A percentile compares a stretch with the other conserved stretches of the same genome.
These are phyloP conservation scores for Pteropus rufus DNA, from an alignment of 2,797 vertebrate genomes.

Conservation along the genomic window DNA sequence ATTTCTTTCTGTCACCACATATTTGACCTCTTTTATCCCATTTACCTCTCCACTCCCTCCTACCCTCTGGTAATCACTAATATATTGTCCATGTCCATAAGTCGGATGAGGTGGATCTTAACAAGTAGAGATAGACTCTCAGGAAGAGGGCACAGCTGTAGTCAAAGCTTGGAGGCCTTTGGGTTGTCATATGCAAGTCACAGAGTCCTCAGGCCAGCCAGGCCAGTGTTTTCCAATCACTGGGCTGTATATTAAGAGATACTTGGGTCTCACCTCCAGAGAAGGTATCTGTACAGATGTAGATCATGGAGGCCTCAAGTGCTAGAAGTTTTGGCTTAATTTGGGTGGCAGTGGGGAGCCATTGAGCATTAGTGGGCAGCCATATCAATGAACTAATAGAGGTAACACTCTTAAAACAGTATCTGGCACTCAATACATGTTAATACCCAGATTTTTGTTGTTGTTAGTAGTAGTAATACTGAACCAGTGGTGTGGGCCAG, in stretches of 20 bases:
- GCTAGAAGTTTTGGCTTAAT: background rate
- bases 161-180: background rate
- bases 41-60: no score
- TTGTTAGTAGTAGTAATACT: background rate
- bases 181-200: background rate
- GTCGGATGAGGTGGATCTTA: background rate
- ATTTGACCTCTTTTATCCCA: no score
- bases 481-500: background rate
- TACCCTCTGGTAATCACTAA: no score
- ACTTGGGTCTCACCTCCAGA: background rate
- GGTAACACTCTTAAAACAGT: background rate
- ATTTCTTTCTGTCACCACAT: no score
- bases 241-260: background rate
- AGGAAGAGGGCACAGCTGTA: background rate
- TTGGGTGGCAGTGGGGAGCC: background rate
- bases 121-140: background rate
- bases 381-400: accelerated
- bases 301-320: background rate
- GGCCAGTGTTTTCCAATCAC: background rate
- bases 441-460: background rate
- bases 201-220: background rate
- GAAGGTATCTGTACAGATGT: background rate
- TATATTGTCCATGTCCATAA: no score
- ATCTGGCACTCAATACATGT: accelerated
- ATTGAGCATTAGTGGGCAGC: background rate